Evolutionary conservation across 1,140 invertebrate genomes (phyloP).

Genomic region (Caenorhabditis tropicalis): DNA sequence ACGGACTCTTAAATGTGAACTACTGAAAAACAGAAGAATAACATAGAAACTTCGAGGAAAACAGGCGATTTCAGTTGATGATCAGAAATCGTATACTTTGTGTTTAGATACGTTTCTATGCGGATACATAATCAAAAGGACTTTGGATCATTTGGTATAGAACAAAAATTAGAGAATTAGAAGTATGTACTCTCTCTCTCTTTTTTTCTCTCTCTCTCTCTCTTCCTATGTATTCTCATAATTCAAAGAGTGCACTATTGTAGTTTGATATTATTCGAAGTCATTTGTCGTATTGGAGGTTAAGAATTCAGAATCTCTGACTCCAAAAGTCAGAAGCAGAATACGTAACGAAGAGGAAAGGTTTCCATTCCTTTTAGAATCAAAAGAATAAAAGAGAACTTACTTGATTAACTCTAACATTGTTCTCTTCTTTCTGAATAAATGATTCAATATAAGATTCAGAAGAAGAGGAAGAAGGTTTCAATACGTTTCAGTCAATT

Average conservation of each 20-base stretch:
- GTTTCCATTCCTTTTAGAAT: too few species aligned
- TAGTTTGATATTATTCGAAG: neutral
- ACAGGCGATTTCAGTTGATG: too few species aligned
- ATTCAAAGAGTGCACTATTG: neutral
- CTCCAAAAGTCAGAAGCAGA: neutral
- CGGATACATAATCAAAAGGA: too few species aligned
- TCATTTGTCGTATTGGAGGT: neutral
- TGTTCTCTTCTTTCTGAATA: neutral
- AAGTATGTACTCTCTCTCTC: neutral
- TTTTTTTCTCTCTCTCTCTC: neutral
- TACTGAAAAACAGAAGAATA: too few species aligned
- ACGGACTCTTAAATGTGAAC: too few species aligned
- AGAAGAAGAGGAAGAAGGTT: neutral
- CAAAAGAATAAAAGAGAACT: neutral
- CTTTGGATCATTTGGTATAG: too few species aligned
- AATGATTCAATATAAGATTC: too few species aligned
- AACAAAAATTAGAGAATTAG: neutral
- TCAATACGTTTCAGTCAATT: neutral
- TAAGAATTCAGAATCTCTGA: neutral
- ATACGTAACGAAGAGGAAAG: neutral
- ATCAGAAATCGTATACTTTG: too few species aligned
- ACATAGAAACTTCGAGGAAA: too few species aligned
- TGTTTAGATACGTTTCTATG: too few species aligned
- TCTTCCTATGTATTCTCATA: neutral
- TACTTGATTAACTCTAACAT: conserved; percentile 29